Percentiles rank a stretch among this genome's conserved stretches.
These are phyloP conservation scores for Sebastes baramenuke DNA, from an alignment of 2,797 vertebrate species.

Conservation along the genomic window DNA sequence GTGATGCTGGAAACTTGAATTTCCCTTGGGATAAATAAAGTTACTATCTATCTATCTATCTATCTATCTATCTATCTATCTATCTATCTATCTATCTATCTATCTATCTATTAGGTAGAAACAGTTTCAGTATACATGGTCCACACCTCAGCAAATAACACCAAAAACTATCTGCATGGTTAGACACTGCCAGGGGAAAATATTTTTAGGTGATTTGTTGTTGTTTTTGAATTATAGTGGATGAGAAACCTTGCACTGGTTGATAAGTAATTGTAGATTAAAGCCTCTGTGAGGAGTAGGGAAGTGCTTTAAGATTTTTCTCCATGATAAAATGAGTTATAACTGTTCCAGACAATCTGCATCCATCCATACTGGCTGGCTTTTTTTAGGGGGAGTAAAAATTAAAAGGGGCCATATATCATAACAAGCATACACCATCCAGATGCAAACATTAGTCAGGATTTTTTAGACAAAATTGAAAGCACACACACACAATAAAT, in stretches of 20 bases:
- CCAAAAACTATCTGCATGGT: neutral
- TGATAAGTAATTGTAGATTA: conserved; percentile 6
- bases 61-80: neutral
- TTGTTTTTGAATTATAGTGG: neutral
- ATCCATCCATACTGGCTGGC: neutral
- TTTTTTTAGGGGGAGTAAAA: neutral
- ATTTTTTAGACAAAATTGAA: neutral
- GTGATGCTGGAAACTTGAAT: too few relatives aligned
- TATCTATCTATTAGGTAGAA: neutral
- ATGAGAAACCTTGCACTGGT: neutral
- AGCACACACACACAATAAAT: neutral
- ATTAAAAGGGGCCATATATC: neutral
- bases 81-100: neutral
- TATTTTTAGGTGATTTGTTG: neutral
- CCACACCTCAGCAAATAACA: neutral
- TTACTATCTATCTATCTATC: neutral
- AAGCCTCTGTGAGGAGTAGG: neutral
- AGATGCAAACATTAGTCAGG: neutral
- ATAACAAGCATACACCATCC: neutral
- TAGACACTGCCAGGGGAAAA: too few relatives aligned
- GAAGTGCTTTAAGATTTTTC: neutral
- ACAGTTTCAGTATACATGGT: neutral
- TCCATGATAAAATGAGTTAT: conserved; percentile 11
- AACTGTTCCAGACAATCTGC: neutral
- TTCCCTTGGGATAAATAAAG: too few relatives aligned